A percentile compares a stretch with the other conserved stretches of the same genome.
Evolutionary conservation across 2,888 invertebrate species (phyloP).

Genomic region (Acrobasis consociella): DNA sequence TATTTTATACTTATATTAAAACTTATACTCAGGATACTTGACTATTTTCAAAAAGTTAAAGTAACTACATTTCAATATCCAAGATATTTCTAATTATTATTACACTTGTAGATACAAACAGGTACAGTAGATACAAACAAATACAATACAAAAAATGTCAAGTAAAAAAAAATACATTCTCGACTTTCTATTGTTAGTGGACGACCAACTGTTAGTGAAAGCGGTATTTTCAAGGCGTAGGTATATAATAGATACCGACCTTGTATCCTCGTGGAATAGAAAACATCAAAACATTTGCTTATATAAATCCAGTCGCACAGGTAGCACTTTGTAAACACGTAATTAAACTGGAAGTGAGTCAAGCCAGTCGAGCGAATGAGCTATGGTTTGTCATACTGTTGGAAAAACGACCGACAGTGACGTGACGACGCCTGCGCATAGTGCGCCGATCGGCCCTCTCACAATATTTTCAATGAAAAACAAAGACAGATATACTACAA

Average conservation of each 20-base stretch:
- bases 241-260: slow-evolving; percentile 35
- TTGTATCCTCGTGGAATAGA: slow-evolving; percentile 27
- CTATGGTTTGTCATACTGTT: slow-evolving; percentile 44
- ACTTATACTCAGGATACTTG: not conserved
- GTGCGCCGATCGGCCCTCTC: slow-evolving; percentile 23
- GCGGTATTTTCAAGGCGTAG: slow-evolving; percentile 22
- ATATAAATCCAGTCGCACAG: slow-evolving; percentile 10
- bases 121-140: no score
- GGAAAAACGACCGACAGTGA: slow-evolving; percentile 47
- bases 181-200: slow-evolving; percentile 37
- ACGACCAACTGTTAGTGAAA: slow-evolving; percentile 48
- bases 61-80: no score
- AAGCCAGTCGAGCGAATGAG: slow-evolving; percentile 37
- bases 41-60: not conserved
- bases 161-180: slow-evolving; percentile 2
- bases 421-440: slow-evolving; percentile 51
- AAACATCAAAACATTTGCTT: slow-evolving; percentile 24
- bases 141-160: slow-evolving; percentile 5
- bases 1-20: no score
- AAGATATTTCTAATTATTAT: no score
- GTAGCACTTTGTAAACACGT: slow-evolving; percentile 28
- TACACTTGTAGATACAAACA: no score
- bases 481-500: slow-evolving; percentile 28
- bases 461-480: slow-evolving; percentile 18
- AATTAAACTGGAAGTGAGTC: slow-evolving; percentile 40